phyloP scores from a whole-genome alignment of 2,113 vertebrate species.

The Galbula dea region DNA sequence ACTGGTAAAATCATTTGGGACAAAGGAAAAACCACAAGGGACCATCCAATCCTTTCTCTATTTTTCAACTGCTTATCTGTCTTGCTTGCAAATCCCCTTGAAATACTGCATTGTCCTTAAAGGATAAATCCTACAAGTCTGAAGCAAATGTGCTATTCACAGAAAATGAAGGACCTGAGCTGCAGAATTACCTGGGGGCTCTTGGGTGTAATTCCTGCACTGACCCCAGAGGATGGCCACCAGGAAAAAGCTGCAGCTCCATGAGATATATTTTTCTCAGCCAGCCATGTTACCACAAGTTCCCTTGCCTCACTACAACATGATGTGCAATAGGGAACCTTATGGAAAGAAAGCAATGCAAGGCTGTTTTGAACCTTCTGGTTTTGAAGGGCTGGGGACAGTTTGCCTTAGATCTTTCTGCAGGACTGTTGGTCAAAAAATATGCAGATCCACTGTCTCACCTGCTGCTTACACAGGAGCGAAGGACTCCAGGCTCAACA shows the following conservation, averaged over 20 bases:
- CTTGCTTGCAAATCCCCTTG: background rate
- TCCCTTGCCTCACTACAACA: background rate
- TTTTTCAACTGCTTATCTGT: background rate
- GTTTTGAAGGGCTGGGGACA: background rate
- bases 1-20: background rate
- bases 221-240: background rate
- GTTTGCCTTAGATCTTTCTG: background rate
- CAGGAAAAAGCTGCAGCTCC: background rate
- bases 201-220: background rate
- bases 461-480: background rate
- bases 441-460: background rate
- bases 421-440: background rate
- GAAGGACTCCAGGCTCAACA: background rate
- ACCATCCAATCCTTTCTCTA: background rate
- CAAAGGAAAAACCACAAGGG: background rate
- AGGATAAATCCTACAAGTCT: background rate
- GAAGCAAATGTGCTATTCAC: background rate
- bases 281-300: background rate
- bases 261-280: background rate
- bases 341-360: background rate
- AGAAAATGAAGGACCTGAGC: background rate
- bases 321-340: background rate
- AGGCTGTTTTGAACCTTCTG: background rate
- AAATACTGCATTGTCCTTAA: background rate
- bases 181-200: background rate